Evolutionary conservation across 1,140 invertebrate species (phyloP).

Genomic region (Amphibalanus amphitrite): DNA sequence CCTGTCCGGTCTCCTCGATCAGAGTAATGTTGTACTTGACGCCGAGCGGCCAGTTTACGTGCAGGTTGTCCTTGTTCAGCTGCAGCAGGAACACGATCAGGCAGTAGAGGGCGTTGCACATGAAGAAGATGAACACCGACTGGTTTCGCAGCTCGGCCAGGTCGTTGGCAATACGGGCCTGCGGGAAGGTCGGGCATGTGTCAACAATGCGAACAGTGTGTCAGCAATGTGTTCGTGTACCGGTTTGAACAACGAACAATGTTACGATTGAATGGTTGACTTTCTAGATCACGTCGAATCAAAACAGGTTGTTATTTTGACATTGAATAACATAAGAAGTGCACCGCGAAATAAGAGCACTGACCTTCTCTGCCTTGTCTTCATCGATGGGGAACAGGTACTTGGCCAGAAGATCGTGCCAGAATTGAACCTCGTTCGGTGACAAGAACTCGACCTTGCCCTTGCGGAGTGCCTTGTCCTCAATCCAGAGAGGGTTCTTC

Average conservation of each 20-base stretch:
- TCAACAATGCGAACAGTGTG: too few species aligned
- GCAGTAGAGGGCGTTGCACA: constrained; percentile 98
- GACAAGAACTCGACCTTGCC: constrained; percentile 73
- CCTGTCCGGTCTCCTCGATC: constrained; percentile 50
- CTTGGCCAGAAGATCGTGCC: constrained; percentile 83
- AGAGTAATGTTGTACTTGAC: constrained; percentile 87
- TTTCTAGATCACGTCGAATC: too few species aligned
- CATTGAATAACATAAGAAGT: too few species aligned
- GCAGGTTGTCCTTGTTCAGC: constrained; percentile 90
- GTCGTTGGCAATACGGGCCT: constrained; percentile 53
- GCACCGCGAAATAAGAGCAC: too few species aligned
- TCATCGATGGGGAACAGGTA: constrained; percentile 87
- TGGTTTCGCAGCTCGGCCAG: constrained; percentile 87
- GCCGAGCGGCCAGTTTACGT: constrained; percentile 84
- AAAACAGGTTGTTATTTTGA: too few species aligned
- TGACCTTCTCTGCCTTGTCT: constrained; percentile 73
- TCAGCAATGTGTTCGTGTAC: too few species aligned
- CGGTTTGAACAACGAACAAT: too few species aligned
- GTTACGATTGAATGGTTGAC: too few species aligned
- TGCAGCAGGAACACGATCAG: constrained; percentile 95
- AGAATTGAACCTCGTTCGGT: constrained; percentile 68
- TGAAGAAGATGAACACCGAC: constrained; percentile 93
- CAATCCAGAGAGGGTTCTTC: constrained; percentile 85
- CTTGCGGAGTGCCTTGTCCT: constrained; percentile 72
- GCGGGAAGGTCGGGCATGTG: too few species aligned